Base-by-base conservation (phyloP, 1,140 invertebrate genomes). In the Drosophila sp. region DNA sequence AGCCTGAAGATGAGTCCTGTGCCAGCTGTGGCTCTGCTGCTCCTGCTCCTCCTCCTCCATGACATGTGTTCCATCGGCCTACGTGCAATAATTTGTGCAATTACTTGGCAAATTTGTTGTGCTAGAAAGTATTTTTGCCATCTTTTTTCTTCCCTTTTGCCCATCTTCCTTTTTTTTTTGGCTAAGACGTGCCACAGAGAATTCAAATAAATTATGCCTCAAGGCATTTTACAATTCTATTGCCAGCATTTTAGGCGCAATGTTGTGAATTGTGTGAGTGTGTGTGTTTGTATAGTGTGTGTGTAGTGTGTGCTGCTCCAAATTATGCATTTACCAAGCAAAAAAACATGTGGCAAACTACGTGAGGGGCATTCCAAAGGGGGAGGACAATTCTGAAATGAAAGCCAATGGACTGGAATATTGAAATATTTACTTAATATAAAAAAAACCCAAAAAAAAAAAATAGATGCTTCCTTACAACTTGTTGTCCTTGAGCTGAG, bases 21-120 rank as follows among this genome's bases (percentile, higher is more conserved):
- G 82, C 25, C 82, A 86, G 79, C 82, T 85, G 82, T 74, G 73
- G 66, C 62, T 50, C 7, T 56, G 30, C 65, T 72, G 65, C 58
- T 67, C 33, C 25, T 44, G 11, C 41, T 44, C 71, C 68, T 62
- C 66, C 80, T 63, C 70, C 56, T 41, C 58, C 33, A 70, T 50
- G 44, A 50, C 82, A 82, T 79, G 76, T 85, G 82, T 79, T 85
- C 74, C 74, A 27, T 50, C 67, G 63, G 72, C 76, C 80, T 89
- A 89, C 84, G 84, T 89, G 84, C 84, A 89, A 89, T 89, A 89
- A 89, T 89, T 89, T 90, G 85, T 87, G 73, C 83, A 87, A 87
- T 89, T 89, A 89, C 80, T 84, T 89, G 80, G 62, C 66, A 78
- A 84, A 87, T 87, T 84, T 75, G 64, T 76, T 67, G 68, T 56